phyloP scores from a whole-genome alignment of 2,888 invertebrate species.

The Epiblema foenella region DNA sequence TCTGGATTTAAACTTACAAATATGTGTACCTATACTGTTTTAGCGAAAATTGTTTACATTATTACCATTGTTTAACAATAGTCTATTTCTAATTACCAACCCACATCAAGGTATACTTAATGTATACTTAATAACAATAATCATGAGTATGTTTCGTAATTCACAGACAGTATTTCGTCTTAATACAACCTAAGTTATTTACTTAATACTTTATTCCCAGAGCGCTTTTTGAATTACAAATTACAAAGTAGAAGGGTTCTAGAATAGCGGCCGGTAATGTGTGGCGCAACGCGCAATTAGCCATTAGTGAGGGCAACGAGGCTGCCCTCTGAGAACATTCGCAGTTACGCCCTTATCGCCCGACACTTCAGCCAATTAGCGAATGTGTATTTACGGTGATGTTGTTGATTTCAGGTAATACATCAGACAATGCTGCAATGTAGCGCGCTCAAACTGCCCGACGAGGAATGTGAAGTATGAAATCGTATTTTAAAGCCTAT shows the following conservation, averaged over 20 bases:
- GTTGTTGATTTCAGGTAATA: conserved; percentile 41
- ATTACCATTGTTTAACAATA: conserved; percentile 4
- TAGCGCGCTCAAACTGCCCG: neutral
- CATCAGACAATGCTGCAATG: conserved; percentile 20
- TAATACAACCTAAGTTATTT: conserved; percentile 1
- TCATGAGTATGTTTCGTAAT: conserved; percentile 21
- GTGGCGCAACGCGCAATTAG: conserved; percentile 48
- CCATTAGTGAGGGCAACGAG: conserved; percentile 56
- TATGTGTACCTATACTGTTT: neutral
- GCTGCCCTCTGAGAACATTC: conserved; percentile 52
- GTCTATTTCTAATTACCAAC: neutral
- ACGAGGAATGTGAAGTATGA: conserved; percentile 18
- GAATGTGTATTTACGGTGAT: conserved; percentile 32
- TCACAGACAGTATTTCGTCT: neutral
- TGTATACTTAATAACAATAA: conserved; percentile 44
- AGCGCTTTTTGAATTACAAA: conserved; percentile 7
- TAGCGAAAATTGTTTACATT: neutral
- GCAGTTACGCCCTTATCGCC: conserved; percentile 37
- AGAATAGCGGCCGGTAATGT: conserved; percentile 31
- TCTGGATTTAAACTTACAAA: too few relatives aligned
- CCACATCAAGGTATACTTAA: conserved; percentile 13
- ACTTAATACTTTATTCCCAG: neutral
- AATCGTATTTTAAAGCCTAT: neutral
- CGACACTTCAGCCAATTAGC: conserved; percentile 36
- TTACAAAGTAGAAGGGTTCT: conserved; percentile 24